Evolutionary conservation across 1,140 invertebrate species (phyloP).

Genomic region (Hyles vespertilio): DNA sequence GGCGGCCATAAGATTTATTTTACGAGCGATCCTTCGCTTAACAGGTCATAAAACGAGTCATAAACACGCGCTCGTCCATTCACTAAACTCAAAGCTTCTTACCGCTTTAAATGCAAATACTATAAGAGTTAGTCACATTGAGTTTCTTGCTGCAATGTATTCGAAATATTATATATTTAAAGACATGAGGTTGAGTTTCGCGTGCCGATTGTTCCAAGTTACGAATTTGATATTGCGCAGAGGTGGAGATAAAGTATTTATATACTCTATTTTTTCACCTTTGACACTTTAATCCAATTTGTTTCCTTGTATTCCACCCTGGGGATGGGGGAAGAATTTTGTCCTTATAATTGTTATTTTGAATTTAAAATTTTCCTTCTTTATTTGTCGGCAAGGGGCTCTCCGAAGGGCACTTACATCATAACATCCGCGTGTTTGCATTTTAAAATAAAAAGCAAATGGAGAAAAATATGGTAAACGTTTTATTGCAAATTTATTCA

Average conservation of each 20-base stretch:
- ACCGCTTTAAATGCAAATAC: conserved; percentile 70
- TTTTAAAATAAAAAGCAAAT: neutral
- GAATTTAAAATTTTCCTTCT: conserved; percentile 48
- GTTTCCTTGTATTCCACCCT: conserved; percentile 61
- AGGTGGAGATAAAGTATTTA: conserved; percentile 57
- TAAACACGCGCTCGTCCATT: conserved; percentile 66
- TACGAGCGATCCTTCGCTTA: conserved; percentile 68
- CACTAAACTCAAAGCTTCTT: conserved; percentile 56
- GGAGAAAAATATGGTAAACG: too few species aligned
- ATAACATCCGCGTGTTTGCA: neutral
- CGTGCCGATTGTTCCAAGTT: neutral
- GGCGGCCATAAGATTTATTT: conserved; percentile 50
- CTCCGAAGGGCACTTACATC: neutral
- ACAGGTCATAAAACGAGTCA: conserved; percentile 68
- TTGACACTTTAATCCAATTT: conserved; percentile 75
- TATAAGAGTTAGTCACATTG: conserved; percentile 26
- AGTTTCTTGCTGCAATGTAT: conserved; percentile 14
- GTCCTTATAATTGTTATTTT: conserved; percentile 70
- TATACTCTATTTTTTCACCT: conserved; percentile 69
- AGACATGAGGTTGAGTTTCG: conserved; percentile 4
- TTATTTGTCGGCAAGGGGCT: conserved; percentile 19
- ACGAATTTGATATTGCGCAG: conserved; percentile 42
- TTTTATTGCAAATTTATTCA: too few species aligned
- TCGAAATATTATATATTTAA: conserved; percentile 9
- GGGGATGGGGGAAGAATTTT: conserved; percentile 58